Percentiles rank a stretch among this genome's conserved stretches.
Conservation (phyloP, 1,140 invertebrate genomes). For the Branchinecta lynchi region DNA sequence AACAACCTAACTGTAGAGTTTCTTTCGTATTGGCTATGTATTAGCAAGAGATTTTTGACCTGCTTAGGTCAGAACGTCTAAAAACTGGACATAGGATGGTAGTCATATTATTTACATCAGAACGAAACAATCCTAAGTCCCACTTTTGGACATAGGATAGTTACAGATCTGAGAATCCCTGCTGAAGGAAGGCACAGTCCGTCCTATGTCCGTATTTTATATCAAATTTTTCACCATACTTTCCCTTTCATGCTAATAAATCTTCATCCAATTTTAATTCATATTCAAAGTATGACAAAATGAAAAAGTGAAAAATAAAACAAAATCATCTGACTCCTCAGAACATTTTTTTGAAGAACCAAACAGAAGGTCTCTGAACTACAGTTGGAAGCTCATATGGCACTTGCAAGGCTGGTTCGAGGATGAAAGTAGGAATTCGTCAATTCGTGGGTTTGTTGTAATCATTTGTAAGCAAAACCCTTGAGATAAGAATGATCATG, state of each 20-base stretch:
- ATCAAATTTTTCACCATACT: constrained; percentile 7
- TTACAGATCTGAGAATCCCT: constrained; percentile 9
- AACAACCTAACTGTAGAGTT: constrained; percentile 6
- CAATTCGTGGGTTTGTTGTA: too few species aligned
- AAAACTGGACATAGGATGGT: constrained; percentile 6
- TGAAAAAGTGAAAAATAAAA: neutral
- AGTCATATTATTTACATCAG: constrained; percentile 10
- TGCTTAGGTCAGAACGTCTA: constrained; percentile 5
- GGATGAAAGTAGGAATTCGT: too few species aligned
- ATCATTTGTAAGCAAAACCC: too few species aligned
- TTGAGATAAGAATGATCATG: too few species aligned
- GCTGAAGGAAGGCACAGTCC: neutral
- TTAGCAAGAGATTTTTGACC: neutral
- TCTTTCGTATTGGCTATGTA: constrained; percentile 6
- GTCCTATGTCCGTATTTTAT: constrained; percentile 4
- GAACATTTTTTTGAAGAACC: neutral
- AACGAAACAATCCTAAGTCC: constrained; percentile 6
- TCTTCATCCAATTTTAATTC: constrained; percentile 7
- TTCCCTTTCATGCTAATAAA: constrained; percentile 1
- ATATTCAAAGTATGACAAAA: constrained; percentile 2
- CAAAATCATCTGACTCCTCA: neutral
- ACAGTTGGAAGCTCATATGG: too few species aligned
- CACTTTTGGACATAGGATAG: constrained; percentile 6
- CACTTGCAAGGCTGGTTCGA: too few species aligned
- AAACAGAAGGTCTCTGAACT: constrained; percentile 1